These are phyloP conservation scores for Ormyrus pomaceus DNA, from an alignment of 2,888 invertebrate genomes.

Conservation along the genomic window DNA sequence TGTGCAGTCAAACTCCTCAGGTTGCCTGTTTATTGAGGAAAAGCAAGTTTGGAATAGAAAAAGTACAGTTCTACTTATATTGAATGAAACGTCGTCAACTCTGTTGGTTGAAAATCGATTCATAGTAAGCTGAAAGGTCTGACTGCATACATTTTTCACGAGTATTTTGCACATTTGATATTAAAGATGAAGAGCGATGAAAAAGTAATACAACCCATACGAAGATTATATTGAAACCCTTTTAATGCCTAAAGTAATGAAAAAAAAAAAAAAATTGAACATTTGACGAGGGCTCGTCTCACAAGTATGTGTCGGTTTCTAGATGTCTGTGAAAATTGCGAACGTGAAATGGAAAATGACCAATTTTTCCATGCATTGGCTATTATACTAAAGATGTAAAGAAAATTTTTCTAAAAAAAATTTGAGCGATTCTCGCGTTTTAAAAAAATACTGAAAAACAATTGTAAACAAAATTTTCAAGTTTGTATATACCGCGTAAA, in stretches of 20 bases:
- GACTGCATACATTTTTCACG: conserved; percentile 70
- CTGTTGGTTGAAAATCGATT: conserved; percentile 28
- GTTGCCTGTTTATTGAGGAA: conserved; percentile 45
- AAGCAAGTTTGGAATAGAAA: conserved; percentile 2
- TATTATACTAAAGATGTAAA: conserved; percentile 31
- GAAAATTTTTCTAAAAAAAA: conserved; percentile 47
- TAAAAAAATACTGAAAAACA: conserved; percentile 18
- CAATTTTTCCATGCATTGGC: conserved; percentile 41
- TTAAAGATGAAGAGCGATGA: conserved; percentile 61
- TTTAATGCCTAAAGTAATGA: conserved; percentile 59
- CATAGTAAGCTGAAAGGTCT: conserved; percentile 52
- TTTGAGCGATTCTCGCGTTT: conserved; percentile 44
- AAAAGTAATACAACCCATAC: conserved; percentile 53
- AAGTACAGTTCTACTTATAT: conserved; percentile 37
- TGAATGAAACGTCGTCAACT: conserved; percentile 33
- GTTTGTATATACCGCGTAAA: conserved; percentile 51
- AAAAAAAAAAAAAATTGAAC: conserved; percentile 53
- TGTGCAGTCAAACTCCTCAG: conserved; percentile 55
- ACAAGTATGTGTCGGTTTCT: conserved; percentile 63
- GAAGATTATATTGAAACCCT: conserved; percentile 52
- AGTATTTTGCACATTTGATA: conserved; percentile 75
- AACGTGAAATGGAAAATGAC: conserved; percentile 33
- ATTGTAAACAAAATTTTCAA: conserved; percentile 49
- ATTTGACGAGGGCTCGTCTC: conserved; percentile 64
- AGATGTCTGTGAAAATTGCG: conserved; percentile 55